Evolutionary conservation across 2,888 invertebrate genomes (phyloP).

Genomic region (Eupeodes luniger): DNA sequence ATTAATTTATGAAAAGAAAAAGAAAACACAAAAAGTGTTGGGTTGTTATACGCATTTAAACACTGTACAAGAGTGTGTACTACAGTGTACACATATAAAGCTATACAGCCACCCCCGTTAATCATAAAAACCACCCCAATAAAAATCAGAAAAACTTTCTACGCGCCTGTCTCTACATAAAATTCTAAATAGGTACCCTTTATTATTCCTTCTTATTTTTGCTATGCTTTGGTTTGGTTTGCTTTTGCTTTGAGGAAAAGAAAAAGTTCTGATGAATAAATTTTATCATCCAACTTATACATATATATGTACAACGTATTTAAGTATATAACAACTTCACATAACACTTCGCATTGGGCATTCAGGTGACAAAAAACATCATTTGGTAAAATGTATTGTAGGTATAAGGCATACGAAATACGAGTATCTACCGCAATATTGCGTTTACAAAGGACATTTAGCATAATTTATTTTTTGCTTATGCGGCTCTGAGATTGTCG

Average conservation of each 20-base stretch:
- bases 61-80: not conserved
- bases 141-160: constrained; percentile 17
- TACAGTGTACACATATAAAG: not conserved
- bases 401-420: no score
- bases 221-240: not conserved
- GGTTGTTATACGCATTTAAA: constrained; percentile 8
- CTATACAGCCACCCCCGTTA: not conserved
- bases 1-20: constrained; percentile 32
- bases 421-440: constrained; percentile 26
- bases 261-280: constrained; percentile 37
- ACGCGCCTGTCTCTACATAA: constrained; percentile 41
- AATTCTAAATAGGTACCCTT: constrained; percentile 39
- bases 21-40: constrained; percentile 4
- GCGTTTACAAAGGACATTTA: constrained; percentile 46
- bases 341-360: constrained; percentile 27
- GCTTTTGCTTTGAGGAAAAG: not conserved
- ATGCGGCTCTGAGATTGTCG: constrained; percentile 44
- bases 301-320: constrained; percentile 1
- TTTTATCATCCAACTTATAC: constrained; percentile 26
- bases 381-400: constrained; percentile 27
- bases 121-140: constrained; percentile 34
- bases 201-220: not conserved
- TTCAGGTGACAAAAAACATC: constrained; percentile 42
- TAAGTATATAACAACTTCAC: constrained; percentile 21
- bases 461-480: constrained; percentile 50